Evolutionary conservation across 2,113 vertebrate genomes (phyloP).

Genomic region (Probosciger aterrimus): DNA sequence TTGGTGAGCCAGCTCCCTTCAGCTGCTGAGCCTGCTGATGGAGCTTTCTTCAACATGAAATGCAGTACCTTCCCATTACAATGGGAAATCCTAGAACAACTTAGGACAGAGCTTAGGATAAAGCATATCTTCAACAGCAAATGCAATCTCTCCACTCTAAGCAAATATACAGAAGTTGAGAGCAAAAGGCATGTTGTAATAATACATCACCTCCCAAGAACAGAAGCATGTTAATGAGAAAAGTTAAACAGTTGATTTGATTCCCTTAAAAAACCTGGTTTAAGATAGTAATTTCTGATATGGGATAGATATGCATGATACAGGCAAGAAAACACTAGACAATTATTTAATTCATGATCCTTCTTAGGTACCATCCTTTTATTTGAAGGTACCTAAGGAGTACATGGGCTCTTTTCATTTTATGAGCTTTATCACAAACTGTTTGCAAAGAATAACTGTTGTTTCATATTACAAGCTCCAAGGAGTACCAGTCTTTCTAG

Average conservation of each 20-base stretch:
- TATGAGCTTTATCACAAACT: not conserved
- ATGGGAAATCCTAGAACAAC: not conserved
- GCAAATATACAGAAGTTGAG: not conserved
- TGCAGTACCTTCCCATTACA: not conserved
- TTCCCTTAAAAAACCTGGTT: not conserved
- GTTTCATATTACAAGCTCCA: not conserved
- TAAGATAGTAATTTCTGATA: not conserved
- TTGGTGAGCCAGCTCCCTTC: not conserved
- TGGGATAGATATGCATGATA: not conserved
- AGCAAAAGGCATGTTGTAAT: not conserved
- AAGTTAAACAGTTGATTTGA: not conserved
- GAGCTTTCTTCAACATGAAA: not conserved
- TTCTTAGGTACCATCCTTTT: not conserved
- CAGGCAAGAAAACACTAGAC: not conserved
- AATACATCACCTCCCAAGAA: not conserved
- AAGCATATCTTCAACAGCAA: not conserved
- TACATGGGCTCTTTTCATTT: not conserved
- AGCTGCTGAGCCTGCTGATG: not conserved
- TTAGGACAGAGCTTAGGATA: not conserved
- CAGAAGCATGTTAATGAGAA: not conserved
- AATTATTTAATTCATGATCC: not conserved
- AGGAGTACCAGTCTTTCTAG: not conserved
- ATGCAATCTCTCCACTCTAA: not conserved
- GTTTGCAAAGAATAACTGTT: not conserved
- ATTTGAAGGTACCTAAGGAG: not conserved